phyloP scores from a whole-genome alignment of 2,888 invertebrate species.

The Crematogaster levior region DNA sequence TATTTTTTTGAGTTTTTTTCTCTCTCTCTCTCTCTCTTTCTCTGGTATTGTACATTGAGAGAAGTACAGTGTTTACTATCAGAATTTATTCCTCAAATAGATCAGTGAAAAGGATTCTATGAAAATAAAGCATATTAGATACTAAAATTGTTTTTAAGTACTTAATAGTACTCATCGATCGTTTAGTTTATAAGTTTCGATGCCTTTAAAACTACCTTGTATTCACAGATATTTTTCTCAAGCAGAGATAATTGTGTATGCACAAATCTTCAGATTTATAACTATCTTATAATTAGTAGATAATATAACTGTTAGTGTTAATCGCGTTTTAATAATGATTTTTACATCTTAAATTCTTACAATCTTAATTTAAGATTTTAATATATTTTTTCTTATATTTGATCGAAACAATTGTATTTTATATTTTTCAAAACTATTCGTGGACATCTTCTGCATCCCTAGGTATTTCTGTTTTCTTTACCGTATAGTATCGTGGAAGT shows the following conservation, averaged over 20 bases:
- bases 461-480: conserved; percentile 43
- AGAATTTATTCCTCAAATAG: conserved; percentile 17
- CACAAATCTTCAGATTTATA: not conserved
- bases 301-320: too few relatives aligned
- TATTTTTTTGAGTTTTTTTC: not conserved
- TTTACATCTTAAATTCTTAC: not conserved
- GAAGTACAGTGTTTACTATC: not conserved
- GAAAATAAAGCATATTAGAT: not conserved
- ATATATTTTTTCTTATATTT: not conserved
- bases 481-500: conserved; percentile 34
- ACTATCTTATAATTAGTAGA: not conserved
- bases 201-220: not conserved
- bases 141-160: conserved; percentile 8
- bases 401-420: not conserved
- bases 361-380: not conserved
- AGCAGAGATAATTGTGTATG: not conserved
- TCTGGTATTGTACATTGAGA: not conserved
- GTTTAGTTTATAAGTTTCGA: not conserved
- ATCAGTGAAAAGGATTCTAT: not conserved
- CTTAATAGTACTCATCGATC: conserved; percentile 21
- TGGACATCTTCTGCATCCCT: conserved; percentile 28
- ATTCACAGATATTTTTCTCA: not conserved
- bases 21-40: conserved; percentile 1
- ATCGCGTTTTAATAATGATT: not conserved
- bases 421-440: conserved; percentile 19